Evolutionary conservation across 2,888 invertebrate genomes (phyloP).

Genomic region (Oconnorella tubifera): DNA sequence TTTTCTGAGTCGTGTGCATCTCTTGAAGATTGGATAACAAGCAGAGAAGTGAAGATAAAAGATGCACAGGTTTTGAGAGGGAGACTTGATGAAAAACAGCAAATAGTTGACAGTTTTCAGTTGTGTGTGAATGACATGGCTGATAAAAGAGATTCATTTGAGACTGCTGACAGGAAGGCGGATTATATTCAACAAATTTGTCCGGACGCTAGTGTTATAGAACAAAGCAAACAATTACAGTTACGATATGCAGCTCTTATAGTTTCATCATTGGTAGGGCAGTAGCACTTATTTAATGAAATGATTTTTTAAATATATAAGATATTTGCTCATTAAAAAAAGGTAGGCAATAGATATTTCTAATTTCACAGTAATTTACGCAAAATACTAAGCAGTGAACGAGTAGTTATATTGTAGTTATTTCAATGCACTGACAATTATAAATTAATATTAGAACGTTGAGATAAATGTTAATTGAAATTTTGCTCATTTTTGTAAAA

Average conservation of each 20-base stretch:
- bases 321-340: too few relatives aligned
- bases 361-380: too few relatives aligned
- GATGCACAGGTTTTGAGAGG: constrained; percentile 81
- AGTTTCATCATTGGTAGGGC: constrained; percentile 46
- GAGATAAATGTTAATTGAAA: too few relatives aligned
- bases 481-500: too few relatives aligned
- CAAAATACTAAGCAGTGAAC: too few relatives aligned
- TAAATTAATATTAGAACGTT: too few relatives aligned
- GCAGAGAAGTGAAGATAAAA: constrained; percentile 78
- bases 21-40: constrained; percentile 78
- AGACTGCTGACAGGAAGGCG: background rate
- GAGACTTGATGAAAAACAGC: constrained; percentile 75
- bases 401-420: too few relatives aligned
- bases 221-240: constrained; percentile 49
- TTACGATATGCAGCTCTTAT: constrained; percentile 46
- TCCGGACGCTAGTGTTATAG: constrained; percentile 48
- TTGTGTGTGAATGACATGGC: background rate
- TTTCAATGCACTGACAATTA: too few relatives aligned
- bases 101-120: constrained; percentile 63
- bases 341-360: too few relatives aligned
- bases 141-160: constrained; percentile 34
- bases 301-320: too few relatives aligned
- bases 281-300: too few relatives aligned
- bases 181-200: constrained; percentile 49
- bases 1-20: constrained; percentile 74